These are phyloP conservation scores for Lysandra coridon DNA, from an alignment of 2,888 invertebrate genomes.

Conservation along the genomic window DNA sequence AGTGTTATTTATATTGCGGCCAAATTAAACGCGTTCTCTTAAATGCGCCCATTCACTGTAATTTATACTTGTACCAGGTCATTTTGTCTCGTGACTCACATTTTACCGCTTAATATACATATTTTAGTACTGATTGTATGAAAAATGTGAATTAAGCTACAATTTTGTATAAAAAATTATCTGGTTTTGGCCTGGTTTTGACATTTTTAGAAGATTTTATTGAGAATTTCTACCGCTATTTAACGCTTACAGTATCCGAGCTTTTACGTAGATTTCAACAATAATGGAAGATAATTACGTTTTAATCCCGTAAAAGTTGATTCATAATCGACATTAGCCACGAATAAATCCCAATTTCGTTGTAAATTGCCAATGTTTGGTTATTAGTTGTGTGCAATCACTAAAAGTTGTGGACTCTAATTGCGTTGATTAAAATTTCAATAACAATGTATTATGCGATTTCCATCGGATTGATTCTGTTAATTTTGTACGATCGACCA, in stretches of 20 bases:
- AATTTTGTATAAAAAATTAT: not conserved
- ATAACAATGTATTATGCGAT: conserved; percentile 27
- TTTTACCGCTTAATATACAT: not conserved
- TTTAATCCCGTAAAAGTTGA: not conserved
- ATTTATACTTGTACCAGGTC: not conserved
- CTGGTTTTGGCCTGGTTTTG: too few species aligned
- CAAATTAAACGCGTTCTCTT: conserved; percentile 22
- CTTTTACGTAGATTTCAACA: not conserved
- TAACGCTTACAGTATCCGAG: too few species aligned
- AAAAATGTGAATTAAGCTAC: not conserved
- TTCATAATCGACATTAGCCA: not conserved
- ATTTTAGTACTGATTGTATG: not conserved
- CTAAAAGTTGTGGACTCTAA: conserved; percentile 12
- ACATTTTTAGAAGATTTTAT: too few species aligned
- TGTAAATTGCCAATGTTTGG: not conserved
- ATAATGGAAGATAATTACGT: not conserved
- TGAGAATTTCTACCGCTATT: too few species aligned
- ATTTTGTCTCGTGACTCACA: not conserved
- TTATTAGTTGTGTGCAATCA: conserved; percentile 8
- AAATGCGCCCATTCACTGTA: not conserved
- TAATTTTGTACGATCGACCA: not conserved
- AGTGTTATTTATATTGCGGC: not conserved
- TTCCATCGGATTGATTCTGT: conserved; percentile 21
- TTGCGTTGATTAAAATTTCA: conserved; percentile 26
- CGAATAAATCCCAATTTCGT: not conserved